Conservation (phyloP, 2,113 vertebrate species). For the Sturnira hondurensis region DNA sequence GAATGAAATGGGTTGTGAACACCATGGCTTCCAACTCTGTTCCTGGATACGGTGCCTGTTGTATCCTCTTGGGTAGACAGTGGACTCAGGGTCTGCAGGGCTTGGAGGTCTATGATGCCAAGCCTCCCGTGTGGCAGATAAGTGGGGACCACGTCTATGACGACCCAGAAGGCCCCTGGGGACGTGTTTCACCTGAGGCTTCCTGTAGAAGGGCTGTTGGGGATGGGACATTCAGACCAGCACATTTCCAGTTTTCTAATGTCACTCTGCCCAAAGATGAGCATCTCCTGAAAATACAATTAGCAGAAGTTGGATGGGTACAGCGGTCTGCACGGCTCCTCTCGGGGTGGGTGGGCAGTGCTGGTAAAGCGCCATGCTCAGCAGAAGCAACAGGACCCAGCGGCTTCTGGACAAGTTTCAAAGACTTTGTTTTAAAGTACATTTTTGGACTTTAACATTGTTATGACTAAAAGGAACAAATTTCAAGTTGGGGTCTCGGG, state of each 20-base stretch:
- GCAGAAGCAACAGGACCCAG: not conserved
- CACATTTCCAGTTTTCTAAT: not conserved
- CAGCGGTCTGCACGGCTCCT: not conserved
- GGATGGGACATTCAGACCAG: not conserved
- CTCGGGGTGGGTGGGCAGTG: not conserved
- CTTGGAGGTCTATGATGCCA: not conserved
- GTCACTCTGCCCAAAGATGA: not conserved
- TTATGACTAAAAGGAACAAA: slow-evolving; percentile 58
- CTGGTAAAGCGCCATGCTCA: not conserved
- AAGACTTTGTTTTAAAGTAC: slow-evolving; percentile 58
- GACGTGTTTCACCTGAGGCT: not conserved
- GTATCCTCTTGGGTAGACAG: not conserved
- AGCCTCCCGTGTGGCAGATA: not conserved
- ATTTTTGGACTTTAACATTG: slow-evolving; percentile 25
- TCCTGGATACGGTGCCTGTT: not conserved
- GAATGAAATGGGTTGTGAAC: not conserved
- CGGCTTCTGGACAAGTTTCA: not conserved
- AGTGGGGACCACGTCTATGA: not conserved
- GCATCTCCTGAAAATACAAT: not conserved
- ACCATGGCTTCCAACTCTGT: not conserved
- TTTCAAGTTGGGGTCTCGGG: not conserved
- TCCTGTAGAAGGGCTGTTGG: not conserved
- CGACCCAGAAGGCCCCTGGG: not conserved
- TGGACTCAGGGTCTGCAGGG: not conserved
- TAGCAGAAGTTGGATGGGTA: not conserved